Percentiles rank a stretch among this genome's conserved stretches.
Evolutionary conservation across 2,888 invertebrate species (phyloP).

Genomic region (Archaeoteleia sp.): DNA sequence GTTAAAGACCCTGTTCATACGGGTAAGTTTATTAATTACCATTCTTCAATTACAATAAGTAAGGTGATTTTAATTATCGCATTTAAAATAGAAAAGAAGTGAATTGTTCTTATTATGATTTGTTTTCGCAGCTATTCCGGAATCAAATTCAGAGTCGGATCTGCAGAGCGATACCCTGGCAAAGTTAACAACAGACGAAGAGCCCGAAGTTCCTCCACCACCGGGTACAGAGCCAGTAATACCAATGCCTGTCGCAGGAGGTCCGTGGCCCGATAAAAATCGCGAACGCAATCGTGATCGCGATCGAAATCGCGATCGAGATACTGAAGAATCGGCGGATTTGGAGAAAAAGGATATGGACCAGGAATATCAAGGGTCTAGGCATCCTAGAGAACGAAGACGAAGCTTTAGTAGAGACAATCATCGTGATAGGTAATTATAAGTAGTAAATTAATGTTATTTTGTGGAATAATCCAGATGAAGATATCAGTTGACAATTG

Average conservation of each 20-base stretch:
- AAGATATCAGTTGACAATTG: too few species aligned
- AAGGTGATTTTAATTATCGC: too few species aligned
- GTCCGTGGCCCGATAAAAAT: constrained; percentile 60
- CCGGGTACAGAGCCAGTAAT: constrained; percentile 72
- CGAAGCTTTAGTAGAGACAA: constrained; percentile 71
- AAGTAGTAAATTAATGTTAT: constrained; percentile 10
- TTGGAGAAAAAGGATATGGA: constrained; percentile 64
- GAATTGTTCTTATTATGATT: too few species aligned
- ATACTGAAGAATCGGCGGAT: constrained; percentile 52
- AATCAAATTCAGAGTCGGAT: constrained; percentile 61
- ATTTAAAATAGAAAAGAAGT: too few species aligned
- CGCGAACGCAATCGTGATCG: constrained; percentile 26
- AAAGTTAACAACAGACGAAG: constrained; percentile 66
- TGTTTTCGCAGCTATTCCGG: constrained; percentile 53
- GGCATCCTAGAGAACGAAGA: constrained; percentile 67
- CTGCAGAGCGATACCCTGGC: constrained; percentile 60
- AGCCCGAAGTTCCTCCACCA: constrained; percentile 70
- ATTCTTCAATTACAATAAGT: too few species aligned
- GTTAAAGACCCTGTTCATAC: constrained; percentile 46
- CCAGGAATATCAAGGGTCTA: constrained; percentile 65
- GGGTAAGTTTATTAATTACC: too few species aligned
- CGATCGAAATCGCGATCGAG: constrained; percentile 34
- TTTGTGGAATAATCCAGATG: too few species aligned
- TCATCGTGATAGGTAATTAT: constrained; percentile 68
- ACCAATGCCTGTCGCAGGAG: constrained; percentile 66